Conservation (phyloP, 1,140 invertebrate genomes). For the Apolygus lucorum region DNA sequence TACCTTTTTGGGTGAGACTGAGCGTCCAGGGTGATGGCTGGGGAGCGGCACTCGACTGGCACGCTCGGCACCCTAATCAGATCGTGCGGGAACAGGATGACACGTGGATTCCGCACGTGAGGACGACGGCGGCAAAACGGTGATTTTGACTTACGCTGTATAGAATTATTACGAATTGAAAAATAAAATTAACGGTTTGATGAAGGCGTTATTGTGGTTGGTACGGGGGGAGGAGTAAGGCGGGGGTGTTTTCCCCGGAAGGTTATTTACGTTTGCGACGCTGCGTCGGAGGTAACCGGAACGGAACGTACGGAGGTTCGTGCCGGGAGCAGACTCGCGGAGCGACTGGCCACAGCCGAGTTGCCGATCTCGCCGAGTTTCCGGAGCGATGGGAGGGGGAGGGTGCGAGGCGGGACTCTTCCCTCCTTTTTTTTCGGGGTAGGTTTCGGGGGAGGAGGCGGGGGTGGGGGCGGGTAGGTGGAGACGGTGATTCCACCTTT, state of each 20-base stretch:
- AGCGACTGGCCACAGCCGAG: not conserved
- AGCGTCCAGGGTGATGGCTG: slow-evolving; percentile 1
- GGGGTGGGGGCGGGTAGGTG: not conserved
- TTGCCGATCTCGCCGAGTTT: not conserved
- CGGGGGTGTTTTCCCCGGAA: too few species aligned
- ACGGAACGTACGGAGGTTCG: too few species aligned
- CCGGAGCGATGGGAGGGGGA: not conserved
- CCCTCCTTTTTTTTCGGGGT: not conserved
- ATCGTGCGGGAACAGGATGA: slow-evolving; percentile 14
- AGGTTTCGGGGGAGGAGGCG: not conserved
- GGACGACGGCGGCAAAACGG: too few species aligned
- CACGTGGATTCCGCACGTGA: not conserved
- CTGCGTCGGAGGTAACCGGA: too few species aligned
- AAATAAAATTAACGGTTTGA: too few species aligned
- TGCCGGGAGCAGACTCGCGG: not conserved
- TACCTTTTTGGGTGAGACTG: not conserved
- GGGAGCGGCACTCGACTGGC: slow-evolving; percentile 10
- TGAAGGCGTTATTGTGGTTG: too few species aligned
- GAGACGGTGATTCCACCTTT: not conserved
- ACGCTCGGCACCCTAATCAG: slow-evolving; percentile 14
- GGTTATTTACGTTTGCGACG: too few species aligned
- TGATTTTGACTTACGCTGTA: too few species aligned
- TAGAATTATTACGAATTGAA: too few species aligned
- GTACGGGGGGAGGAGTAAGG: too few species aligned
- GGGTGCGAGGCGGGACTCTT: not conserved